Percentiles rank a stretch among this genome's conserved stretches.
These are phyloP conservation scores for Numenius arquata DNA, from an alignment of 2,113 vertebrate genomes.

Conservation along the genomic window DNA sequence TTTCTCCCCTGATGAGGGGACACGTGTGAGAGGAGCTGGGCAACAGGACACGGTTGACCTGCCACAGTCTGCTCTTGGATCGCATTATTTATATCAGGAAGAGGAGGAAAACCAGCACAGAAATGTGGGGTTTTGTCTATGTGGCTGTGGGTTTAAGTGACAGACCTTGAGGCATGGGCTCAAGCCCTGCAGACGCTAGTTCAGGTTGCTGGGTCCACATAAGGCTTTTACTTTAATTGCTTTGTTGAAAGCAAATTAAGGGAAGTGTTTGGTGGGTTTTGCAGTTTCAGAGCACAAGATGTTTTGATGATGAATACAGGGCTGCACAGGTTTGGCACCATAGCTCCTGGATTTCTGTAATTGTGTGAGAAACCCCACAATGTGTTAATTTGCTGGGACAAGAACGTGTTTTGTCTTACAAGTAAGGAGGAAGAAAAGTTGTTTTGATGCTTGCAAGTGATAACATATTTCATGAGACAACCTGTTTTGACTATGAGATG, in stretches of 20 bases:
- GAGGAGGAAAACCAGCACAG: neutral
- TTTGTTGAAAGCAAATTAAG: neutral
- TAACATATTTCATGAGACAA: neutral
- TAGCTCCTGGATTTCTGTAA: neutral
- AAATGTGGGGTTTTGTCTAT: fast-evolving
- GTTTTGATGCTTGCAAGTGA: neutral
- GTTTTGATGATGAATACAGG: neutral
- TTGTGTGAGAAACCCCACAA: fast-evolving
- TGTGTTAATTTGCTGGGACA: neutral
- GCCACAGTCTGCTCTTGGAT: neutral
- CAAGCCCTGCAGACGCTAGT: fast-evolving
- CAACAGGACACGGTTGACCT: fast-evolving
- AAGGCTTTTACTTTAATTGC: neutral
- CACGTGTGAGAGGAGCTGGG: fast-evolving
- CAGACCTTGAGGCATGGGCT: neutral
- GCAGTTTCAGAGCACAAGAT: neutral
- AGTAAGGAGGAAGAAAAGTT: neutral
- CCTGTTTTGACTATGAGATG: neutral
- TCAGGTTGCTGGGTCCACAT: neutral
- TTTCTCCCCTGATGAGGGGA: neutral
- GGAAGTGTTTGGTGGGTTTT: neutral
- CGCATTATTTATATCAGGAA: fast-evolving
- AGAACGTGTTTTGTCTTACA: neutral
- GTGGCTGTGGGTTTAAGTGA: neutral
- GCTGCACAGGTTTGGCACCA: neutral